Evolutionary conservation across 2,888 invertebrate species (phyloP), one percentile per base, ranked within the genome.

Genomic region (Sialis fuliginosa): DNA sequence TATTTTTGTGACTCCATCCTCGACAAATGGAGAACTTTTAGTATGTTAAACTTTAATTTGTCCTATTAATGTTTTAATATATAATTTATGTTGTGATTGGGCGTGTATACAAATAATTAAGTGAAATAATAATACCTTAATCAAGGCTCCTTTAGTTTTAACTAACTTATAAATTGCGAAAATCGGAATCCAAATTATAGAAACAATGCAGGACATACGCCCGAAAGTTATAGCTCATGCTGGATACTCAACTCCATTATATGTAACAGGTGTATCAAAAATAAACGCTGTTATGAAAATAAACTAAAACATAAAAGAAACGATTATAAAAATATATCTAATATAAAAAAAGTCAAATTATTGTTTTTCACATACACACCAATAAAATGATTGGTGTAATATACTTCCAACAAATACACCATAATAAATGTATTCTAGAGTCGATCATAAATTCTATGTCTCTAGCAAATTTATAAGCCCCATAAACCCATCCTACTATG

Each of bases 401-500:
- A 53, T 78, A 75, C 57, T 74, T 74, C 87, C 87, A 88, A 49
- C 79, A 71, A 9, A 78, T 58, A 6, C 76, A 68, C 86, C 86
- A 88, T 60, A 77, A 70, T 31, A 62, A 63, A 44, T 66, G 63
- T 1, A 84, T 62, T 34, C 74, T 73, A 48, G 67, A 63, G 1
- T 76, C 73, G 4, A 77, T 72, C 85, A 85, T 85, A 60, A 83
- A 83, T 54, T 77, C 71, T 0, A 83, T 62, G 56, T 86, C 85
- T n/a, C 69, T 60, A 32, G 72, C 65, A 42, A 83, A 73, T 49
- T 71, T 71, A 1, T 70, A 60, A 2, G 74, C 66, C 53, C 90
- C 91, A 58, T 91, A 90, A 22, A 79, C 77, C 79, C 87, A 90
- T 1, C 82, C 76, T 3, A 91, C 78, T 42, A 86, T 82, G 33